Percentiles rank a stretch among this genome's conserved stretches.
Evolutionary conservation across 2,888 invertebrate genomes (phyloP).

Genomic region (Dryobota labecula): DNA sequence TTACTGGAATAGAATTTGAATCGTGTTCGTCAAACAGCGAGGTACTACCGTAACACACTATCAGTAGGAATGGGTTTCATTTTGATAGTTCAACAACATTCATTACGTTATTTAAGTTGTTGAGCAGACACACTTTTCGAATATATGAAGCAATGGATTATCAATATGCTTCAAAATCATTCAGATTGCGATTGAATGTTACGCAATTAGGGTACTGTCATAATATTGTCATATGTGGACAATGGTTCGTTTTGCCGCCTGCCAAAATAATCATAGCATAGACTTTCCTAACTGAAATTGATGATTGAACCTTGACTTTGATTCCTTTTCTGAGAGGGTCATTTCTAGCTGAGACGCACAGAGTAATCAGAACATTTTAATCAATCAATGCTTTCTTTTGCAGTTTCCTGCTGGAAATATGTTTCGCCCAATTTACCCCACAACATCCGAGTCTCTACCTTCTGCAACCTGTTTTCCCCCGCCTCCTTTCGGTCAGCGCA

Average conservation of each 20-base stretch:
- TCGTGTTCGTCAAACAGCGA: not conserved
- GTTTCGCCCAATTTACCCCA: not conserved
- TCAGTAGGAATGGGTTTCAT: too few relatives aligned
- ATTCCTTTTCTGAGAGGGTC: not conserved
- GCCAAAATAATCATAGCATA: slow-evolving; percentile 24
- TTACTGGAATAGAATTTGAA: not conserved
- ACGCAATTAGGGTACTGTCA: too few relatives aligned
- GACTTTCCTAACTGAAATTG: not conserved
- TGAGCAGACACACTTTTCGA: too few relatives aligned
- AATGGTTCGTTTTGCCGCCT: slow-evolving; percentile 17
- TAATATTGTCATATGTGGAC: not conserved
- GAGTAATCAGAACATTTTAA: not conserved
- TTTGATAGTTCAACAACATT: too few relatives aligned
- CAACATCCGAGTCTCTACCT: not conserved
- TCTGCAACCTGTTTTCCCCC: not conserved
- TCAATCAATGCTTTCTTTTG: not conserved
- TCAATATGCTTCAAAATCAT: too few relatives aligned
- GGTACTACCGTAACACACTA: too few relatives aligned
- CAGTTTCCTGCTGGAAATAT: not conserved
- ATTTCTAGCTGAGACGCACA: not conserved
- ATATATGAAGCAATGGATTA: too few relatives aligned
- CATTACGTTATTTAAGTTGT: too few relatives aligned
- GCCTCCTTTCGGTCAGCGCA: not conserved
- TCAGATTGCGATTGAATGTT: too few relatives aligned
- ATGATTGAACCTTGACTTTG: not conserved